phyloP scores from a whole-genome alignment of 2,888 invertebrate species.

The Rhagonycha fulva region DNA sequence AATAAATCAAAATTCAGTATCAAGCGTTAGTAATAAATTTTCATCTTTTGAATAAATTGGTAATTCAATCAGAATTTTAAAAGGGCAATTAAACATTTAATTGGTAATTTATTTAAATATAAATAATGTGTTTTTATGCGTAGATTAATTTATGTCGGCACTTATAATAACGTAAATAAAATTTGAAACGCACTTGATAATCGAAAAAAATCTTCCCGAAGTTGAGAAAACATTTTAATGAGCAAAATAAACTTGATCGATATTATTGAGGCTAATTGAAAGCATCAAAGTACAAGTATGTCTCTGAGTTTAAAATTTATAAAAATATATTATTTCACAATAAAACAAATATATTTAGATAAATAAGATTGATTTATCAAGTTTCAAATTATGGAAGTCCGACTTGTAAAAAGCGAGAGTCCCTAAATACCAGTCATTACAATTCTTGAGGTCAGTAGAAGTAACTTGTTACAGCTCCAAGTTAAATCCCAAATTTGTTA shows the following conservation, averaged over 20 bases:
- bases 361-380: not conserved
- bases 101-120: not conserved
- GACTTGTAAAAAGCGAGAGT: not conserved
- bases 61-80: not conserved
- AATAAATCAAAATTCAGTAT: slow-evolving; percentile 1
- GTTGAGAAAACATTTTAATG: not conserved
- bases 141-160: not conserved
- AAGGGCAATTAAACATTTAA: not conserved
- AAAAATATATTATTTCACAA: not conserved
- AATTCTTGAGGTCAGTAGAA: not conserved
- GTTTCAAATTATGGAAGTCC: not conserved
- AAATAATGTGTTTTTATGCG: not conserved
- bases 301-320: not conserved
- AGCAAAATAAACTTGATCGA: not conserved
- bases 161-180: not conserved
- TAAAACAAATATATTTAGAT: not conserved
- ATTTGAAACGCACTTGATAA: not conserved
- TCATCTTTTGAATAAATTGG: not conserved
- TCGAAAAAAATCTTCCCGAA: not conserved
- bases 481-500: not conserved
- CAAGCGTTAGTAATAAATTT: not conserved
- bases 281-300: not conserved
- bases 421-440: not conserved
- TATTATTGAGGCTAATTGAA: not conserved
- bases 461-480: not conserved